phyloP scores from a whole-genome alignment of 2,888 invertebrate species.

The Acanthococcus lagerstroemiae region DNA sequence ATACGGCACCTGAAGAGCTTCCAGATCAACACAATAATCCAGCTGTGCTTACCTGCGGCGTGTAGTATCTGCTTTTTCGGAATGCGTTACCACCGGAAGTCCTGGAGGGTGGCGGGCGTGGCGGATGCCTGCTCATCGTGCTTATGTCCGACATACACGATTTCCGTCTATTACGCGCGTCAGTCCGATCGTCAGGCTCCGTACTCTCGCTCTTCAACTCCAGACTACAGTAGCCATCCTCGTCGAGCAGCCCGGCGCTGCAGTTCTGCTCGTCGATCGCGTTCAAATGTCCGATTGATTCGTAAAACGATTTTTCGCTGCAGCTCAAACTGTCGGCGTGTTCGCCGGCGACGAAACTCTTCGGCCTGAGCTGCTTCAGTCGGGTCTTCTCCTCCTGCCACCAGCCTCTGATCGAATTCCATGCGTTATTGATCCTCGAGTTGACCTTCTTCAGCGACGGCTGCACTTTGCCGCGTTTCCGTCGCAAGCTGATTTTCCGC shows the following conservation, averaged over 20 bases:
- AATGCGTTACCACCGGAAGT: constrained; percentile 33
- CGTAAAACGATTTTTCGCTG: constrained; percentile 23
- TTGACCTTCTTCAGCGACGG: constrained; percentile 28
- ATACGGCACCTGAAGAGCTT: too few species aligned
- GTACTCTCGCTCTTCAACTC: constrained; percentile 1
- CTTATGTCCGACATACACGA: constrained; percentile 10
- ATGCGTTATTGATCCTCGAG: constrained; percentile 34
- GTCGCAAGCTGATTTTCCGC: constrained; percentile 31
- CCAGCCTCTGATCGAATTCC: constrained; percentile 36
- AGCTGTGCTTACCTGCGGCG: constrained; percentile 18
- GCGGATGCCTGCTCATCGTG: constrained; percentile 18
- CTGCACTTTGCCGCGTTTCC: constrained; percentile 27
- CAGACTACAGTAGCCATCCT: constrained; percentile 20
- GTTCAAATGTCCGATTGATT: neutral
- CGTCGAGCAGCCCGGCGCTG: neutral
- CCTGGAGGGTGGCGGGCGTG: constrained; percentile 31
- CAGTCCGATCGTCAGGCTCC: neutral
- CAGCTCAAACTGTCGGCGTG: neutral
- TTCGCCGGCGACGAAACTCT: constrained; percentile 3
- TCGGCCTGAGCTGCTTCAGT: constrained; percentile 29
- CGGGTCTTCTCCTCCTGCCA: constrained; percentile 36
- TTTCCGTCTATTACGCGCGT: neutral
- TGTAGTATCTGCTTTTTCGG: constrained; percentile 30
- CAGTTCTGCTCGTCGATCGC: neutral
- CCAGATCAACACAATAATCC: too few species aligned